These are phyloP conservation scores for Aspidoscelis tigris DNA, from an alignment of 2,113 vertebrate genomes.

Conservation along the genomic window DNA sequence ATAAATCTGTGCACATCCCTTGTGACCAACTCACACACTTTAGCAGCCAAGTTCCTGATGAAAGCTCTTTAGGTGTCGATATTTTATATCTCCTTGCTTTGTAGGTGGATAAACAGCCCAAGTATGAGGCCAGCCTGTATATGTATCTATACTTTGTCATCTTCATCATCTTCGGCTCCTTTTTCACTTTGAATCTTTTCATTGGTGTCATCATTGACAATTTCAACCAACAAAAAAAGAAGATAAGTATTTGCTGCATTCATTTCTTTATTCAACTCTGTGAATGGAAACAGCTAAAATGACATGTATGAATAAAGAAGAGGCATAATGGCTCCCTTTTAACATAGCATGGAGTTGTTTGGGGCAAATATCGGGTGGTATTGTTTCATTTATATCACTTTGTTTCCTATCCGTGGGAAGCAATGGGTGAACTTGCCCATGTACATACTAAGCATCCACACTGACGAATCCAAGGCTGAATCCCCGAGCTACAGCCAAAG, in stretches of 20 bases:
- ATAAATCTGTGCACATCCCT: no score
- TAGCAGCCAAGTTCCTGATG: not conserved
- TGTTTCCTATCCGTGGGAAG: no score
- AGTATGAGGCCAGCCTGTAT: slow-evolving; percentile 82
- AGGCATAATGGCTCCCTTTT: not conserved
- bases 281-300: slow-evolving; percentile 11
- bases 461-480: no score
- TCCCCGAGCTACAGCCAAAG: no score
- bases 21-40: not conserved
- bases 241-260: slow-evolving; percentile 89
- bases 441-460: no score
- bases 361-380: not conserved
- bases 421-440: no score
- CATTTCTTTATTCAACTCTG: slow-evolving; percentile 23
- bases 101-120: slow-evolving; percentile 84
- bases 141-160: slow-evolving; percentile 96
- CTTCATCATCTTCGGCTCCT: slow-evolving; percentile 96
- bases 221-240: slow-evolving; percentile 99
- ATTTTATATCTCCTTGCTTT: slow-evolving; percentile 56
- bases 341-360: not conserved
- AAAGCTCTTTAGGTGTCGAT: slow-evolving; percentile 21
- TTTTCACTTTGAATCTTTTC: slow-evolving; percentile 97
- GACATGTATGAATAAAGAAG: not conserved
- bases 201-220: slow-evolving; percentile 99
- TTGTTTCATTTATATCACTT: not conserved